Conservation (phyloP, 2,113 vertebrate genomes). For the Epinephelus moara region DNA sequence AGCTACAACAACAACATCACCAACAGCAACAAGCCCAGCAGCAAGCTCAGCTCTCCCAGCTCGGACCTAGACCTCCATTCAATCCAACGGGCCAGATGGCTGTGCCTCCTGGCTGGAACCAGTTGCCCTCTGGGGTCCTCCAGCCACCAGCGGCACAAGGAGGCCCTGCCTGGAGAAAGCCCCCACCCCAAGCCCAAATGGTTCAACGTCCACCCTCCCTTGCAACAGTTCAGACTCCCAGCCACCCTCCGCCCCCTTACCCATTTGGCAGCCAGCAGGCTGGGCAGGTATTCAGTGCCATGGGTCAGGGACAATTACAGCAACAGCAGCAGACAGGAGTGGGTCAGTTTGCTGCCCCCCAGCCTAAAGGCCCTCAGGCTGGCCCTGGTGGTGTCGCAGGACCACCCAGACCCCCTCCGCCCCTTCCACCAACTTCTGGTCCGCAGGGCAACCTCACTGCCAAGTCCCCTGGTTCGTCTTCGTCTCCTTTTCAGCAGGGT, state of each 20-base stretch:
- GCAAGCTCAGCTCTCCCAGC: constrained; percentile 82
- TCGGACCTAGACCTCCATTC: constrained; percentile 91
- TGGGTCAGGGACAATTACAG: constrained; percentile 87
- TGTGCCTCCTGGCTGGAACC: constrained; percentile 95
- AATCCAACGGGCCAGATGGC: constrained; percentile 92
- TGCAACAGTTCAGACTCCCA: constrained; percentile 94
- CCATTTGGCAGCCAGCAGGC: constrained; percentile 98
- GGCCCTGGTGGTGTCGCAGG: constrained; percentile 83
- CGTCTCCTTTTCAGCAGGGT: constrained; percentile 98
- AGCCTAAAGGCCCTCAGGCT: constrained; percentile 93
- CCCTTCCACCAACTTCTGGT: constrained; percentile 87
- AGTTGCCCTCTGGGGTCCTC: constrained; percentile 92
- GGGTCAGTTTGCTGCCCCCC: constrained; percentile 94
- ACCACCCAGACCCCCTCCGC: constrained; percentile 90
- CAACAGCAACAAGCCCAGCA: constrained; percentile 83
- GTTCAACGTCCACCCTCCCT: constrained; percentile 92
- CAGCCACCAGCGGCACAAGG: constrained; percentile 91
- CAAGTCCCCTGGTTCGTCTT: constrained; percentile 97
- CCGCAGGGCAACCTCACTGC: constrained; percentile 93
- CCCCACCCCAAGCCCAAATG: constrained; percentile 90
- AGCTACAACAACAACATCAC: constrained; percentile 92
- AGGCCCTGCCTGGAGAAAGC: constrained; percentile 94
- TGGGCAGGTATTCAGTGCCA: constrained; percentile 87
- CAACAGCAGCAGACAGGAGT: constrained; percentile 90
- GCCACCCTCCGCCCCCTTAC: constrained; percentile 97